Evolutionary conservation across 2,113 vertebrate species (phyloP).

Genomic region (Prunella himalayana): DNA sequence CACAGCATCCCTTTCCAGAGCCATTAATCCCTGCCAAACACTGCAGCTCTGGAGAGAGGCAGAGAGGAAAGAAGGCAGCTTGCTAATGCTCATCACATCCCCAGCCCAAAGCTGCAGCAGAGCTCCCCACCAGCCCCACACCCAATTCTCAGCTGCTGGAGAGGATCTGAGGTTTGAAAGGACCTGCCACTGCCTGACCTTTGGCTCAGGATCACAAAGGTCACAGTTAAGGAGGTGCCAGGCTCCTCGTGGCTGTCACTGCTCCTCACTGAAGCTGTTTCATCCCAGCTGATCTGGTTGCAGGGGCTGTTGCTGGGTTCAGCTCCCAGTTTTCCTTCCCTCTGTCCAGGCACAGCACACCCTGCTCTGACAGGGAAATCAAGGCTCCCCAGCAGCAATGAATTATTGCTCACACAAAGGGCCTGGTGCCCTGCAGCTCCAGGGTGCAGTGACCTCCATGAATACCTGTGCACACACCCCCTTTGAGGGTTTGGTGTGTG

Average conservation of each 20-base stretch:
- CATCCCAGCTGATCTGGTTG: not conserved
- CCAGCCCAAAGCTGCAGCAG: not conserved
- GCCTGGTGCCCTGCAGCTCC: accelerated
- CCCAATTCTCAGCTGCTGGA: not conserved
- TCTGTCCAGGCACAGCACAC: accelerated
- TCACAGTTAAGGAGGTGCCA: not conserved
- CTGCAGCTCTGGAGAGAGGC: not conserved
- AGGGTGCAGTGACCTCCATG: slow-evolving; percentile 12
- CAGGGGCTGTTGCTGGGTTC: not conserved
- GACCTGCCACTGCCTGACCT: not conserved
- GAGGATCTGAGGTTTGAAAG: not conserved
- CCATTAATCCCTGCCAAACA: slow-evolving; percentile 6
- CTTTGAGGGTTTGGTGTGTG: not conserved
- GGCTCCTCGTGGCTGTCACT: not conserved
- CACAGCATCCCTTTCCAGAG: not conserved
- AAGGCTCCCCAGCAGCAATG: not conserved
- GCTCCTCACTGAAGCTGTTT: not conserved
- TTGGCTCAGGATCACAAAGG: not conserved
- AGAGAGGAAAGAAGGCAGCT: not conserved
- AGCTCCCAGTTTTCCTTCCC: not conserved
- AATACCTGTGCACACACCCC: not conserved
- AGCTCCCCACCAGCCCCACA: not conserved
- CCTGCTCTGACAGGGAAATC: not conserved
- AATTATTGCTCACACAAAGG: slow-evolving; percentile 4
- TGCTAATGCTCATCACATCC: not conserved